Conservation (phyloP, 2,888 invertebrate genomes). For the Mythimna lalbum region DNA sequence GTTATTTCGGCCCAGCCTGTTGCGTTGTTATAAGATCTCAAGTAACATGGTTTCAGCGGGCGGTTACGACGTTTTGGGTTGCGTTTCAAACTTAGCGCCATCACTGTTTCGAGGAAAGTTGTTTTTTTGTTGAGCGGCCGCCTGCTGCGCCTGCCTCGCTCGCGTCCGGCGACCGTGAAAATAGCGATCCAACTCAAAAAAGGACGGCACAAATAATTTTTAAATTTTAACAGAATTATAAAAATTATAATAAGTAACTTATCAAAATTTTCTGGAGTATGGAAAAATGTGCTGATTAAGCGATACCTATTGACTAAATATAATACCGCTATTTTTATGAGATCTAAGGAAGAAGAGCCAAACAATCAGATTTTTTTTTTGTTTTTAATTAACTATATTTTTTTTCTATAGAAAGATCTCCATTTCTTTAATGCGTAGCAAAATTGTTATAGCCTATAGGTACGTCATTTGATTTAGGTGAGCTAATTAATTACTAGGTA, state of each 20-base stretch:
- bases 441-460: background rate
- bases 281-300: background rate
- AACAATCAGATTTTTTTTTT: background rate
- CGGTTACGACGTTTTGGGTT: conserved; percentile 78
- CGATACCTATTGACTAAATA: background rate
- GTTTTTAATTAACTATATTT: background rate
- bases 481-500: conserved; percentile 11
- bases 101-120: conserved; percentile 90
- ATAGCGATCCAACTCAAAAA: conserved; percentile 76
- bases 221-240: conserved; percentile 23
- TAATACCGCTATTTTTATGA: background rate
- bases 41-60: conserved; percentile 71
- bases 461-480: conserved; percentile 7
- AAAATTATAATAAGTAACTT: background rate
- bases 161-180: conserved; percentile 87
- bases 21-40: conserved; percentile 80
- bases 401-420: too few relatives aligned
- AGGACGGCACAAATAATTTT: conserved; percentile 61
- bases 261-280: background rate
- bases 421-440: background rate
- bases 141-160: conserved; percentile 83
- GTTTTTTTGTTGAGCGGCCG: conserved; percentile 87
- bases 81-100: conserved; percentile 84
- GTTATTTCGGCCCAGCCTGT: conserved; percentile 87
- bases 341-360: background rate